These are phyloP conservation scores for Eufriesea mexicana DNA, from an alignment of 1,140 invertebrate genomes.

Conservation along the genomic window DNA sequence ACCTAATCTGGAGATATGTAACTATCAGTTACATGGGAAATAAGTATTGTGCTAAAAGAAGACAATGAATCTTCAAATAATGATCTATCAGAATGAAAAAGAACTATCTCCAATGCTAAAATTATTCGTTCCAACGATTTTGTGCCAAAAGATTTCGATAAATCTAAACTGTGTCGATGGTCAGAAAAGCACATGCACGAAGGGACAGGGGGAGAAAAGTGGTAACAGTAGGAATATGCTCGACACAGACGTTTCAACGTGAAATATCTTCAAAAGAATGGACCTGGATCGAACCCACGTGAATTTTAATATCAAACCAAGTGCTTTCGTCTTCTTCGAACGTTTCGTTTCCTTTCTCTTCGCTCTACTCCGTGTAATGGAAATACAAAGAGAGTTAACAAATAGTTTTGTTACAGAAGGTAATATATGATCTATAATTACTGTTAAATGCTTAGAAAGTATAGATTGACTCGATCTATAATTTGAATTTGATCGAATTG, in stretches of 20 bases:
- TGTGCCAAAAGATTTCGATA: slow-evolving; percentile 40
- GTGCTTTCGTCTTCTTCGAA: not conserved
- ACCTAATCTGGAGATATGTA: too few species aligned
- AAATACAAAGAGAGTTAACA: not conserved
- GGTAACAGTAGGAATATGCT: slow-evolving; percentile 32
- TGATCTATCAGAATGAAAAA: not conserved
- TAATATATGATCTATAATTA: too few species aligned
- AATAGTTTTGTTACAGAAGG: too few species aligned
- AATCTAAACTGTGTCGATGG: slow-evolving; percentile 46
- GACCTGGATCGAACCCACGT: slow-evolving; percentile 29
- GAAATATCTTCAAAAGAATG: slow-evolving; percentile 56
- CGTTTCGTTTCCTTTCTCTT: not conserved
- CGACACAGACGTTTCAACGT: slow-evolving; percentile 51
- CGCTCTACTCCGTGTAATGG: not conserved
- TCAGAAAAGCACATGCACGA: slow-evolving; percentile 42
- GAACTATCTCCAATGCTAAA: slow-evolving; percentile 32
- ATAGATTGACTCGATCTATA: too few species aligned
- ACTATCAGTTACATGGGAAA: not conserved
- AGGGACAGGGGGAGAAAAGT: slow-evolving; percentile 18
- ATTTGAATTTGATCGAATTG: too few species aligned
- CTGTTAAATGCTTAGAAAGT: too few species aligned
- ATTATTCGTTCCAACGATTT: slow-evolving; percentile 61
- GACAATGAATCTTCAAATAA: not conserved
- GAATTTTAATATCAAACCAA: slow-evolving; percentile 4
- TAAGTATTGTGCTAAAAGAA: not conserved